phyloP scores from a whole-genome alignment of 2,888 invertebrate species.

The Eilema griseolum region DNA sequence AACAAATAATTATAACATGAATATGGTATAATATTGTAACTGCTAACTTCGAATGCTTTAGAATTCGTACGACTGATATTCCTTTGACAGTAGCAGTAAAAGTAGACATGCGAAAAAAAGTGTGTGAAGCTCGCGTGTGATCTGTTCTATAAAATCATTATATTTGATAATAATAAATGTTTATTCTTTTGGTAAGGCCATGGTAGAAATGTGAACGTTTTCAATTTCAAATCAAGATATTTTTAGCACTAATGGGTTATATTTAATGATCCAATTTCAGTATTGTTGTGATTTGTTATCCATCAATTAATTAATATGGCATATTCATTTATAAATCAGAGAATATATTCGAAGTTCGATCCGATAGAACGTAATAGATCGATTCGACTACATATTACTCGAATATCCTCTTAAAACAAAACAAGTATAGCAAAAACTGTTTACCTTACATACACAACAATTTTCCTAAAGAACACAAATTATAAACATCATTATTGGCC shows the following conservation, averaged over 20 bases:
- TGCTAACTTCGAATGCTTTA: not conserved
- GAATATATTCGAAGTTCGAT: not conserved
- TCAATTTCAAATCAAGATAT: not conserved
- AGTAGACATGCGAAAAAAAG: not conserved
- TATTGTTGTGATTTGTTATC: too few species aligned
- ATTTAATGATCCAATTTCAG: not conserved
- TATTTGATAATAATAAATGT: not conserved
- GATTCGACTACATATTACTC: not conserved
- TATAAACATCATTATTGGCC: not conserved
- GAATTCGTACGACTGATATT: too few species aligned
- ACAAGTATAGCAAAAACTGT: not conserved
- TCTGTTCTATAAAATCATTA: not conserved
- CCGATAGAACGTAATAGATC: not conserved
- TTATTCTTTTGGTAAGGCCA: not conserved
- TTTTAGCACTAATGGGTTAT: not conserved
- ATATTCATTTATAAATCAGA: too few species aligned
- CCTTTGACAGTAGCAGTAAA: not conserved
- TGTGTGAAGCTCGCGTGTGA: not conserved
- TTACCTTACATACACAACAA: constrained; percentile 16
- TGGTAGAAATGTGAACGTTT: not conserved
- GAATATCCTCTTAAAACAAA: constrained; percentile 9
- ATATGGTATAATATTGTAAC: not conserved
- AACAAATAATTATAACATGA: too few species aligned
- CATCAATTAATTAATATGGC: not conserved
- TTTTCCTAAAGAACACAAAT: constrained; percentile 17